Conservation (phyloP, 2,113 vertebrate species). For the Apeltes quadracus region DNA sequence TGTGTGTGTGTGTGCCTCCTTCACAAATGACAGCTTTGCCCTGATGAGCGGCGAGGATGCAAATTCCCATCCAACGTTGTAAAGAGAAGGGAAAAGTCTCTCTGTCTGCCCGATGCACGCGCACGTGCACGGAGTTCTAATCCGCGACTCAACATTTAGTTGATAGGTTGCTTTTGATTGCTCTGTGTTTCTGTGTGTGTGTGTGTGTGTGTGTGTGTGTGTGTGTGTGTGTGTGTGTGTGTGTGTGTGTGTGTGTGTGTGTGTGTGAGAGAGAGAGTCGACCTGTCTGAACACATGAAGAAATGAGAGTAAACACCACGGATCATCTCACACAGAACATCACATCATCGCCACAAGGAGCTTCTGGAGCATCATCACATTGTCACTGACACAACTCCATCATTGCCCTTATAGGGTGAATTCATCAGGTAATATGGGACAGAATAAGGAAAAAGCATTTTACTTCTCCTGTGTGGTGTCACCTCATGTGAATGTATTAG, state of each 20-base stretch:
- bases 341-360: too few species aligned
- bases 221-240: too few species aligned
- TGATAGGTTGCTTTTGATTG: constrained; percentile 64
- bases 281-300: too few species aligned
- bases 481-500: too few species aligned
- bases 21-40: constrained; percentile 52
- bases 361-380: background rate
- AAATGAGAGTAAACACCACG: too few species aligned
- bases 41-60: background rate
- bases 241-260: too few species aligned
- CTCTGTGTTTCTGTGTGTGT: constrained; percentile 3
- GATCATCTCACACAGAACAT: too few species aligned
- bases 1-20: constrained; percentile 18
- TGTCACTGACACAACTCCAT: background rate
- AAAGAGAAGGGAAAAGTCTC: constrained; percentile 10
- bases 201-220: too few species aligned
- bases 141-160: constrained; percentile 52
- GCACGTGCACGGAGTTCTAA: constrained; percentile 50
- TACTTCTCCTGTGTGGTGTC: too few species aligned
- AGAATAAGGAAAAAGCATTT: too few species aligned
- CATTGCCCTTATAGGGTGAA: background rate
- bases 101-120: constrained; percentile 12
- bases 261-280: too few species aligned
- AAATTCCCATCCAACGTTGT: constrained; percentile 43
- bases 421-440: too few species aligned